Evolutionary conservation across 2,113 vertebrate species (phyloP).

Genomic region (Platanista minor): DNA sequence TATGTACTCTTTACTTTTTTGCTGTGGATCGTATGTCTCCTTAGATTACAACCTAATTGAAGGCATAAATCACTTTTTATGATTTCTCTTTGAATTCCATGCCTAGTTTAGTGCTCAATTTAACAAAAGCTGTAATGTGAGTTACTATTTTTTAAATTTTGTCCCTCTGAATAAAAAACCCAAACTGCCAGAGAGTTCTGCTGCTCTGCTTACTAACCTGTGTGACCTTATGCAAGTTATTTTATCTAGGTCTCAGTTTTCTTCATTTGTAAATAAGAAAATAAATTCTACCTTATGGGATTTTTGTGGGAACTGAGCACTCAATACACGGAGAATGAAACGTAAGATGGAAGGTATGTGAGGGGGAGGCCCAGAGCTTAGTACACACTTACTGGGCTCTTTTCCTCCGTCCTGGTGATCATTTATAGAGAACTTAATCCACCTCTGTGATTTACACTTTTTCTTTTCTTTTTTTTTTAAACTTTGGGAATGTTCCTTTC

Average conservation of each 20-base stretch:
- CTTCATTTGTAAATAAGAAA: background rate
- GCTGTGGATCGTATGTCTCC: background rate
- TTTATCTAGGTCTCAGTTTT: background rate
- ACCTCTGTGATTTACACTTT: background rate
- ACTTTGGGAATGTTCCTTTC: background rate
- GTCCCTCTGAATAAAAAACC: background rate
- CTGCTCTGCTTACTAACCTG: background rate
- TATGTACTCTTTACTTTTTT: background rate
- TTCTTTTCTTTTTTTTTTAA: background rate
- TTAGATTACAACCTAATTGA: background rate
- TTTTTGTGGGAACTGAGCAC: background rate
- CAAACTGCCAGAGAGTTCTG: background rate
- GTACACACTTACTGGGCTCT: rapidly evolving
- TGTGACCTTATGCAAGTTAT: background rate
- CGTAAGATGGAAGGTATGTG: no score
- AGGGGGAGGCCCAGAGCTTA: rapidly evolving
- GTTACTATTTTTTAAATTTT: background rate
- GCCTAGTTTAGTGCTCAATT: background rate
- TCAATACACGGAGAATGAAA: background rate
- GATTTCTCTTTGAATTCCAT: background rate
- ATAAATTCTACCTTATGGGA: background rate
- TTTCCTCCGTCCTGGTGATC: background rate
- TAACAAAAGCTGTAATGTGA: background rate
- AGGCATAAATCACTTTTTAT: background rate
- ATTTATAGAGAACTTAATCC: background rate